phyloP scores from a whole-genome alignment of 1,140 invertebrate genomes.

The Popillia japonica region DNA sequence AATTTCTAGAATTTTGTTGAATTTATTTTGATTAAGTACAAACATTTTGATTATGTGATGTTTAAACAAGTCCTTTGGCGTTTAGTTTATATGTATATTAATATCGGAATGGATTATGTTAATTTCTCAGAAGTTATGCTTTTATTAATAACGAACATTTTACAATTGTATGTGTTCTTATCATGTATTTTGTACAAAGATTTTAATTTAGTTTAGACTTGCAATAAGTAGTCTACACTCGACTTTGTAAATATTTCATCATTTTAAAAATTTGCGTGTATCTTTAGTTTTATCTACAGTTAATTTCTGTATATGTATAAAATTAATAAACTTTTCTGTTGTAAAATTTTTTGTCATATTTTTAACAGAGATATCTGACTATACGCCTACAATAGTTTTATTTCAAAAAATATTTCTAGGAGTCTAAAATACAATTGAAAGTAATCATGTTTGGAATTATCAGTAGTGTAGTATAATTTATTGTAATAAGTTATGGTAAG shows the following conservation, averaged over 20 bases:
- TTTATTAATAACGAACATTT: neutral
- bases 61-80: neutral
- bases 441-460: too few relatives aligned
- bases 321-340: conserved; percentile 20
- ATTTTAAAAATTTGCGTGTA: conserved; percentile 4
- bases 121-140: neutral
- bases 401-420: too few relatives aligned
- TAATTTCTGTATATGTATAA: conserved; percentile 18
- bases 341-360: neutral
- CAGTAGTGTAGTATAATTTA: too few relatives aligned
- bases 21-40: conserved; percentile 26
- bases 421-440: too few relatives aligned
- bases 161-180: conserved; percentile 14
- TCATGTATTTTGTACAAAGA: conserved; percentile 30
- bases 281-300: conserved; percentile 16
- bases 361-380: too few relatives aligned
- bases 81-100: too few relatives aligned
- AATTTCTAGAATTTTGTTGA: neutral
- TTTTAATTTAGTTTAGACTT: conserved; percentile 16
- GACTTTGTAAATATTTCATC: conserved; percentile 37
- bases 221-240: neutral
- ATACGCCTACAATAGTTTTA: too few relatives aligned
- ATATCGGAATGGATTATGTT: neutral
- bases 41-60: conserved; percentile 11
- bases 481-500: too few relatives aligned